These are phyloP conservation scores for Amphipoea lucens DNA, from an alignment of 2,888 invertebrate genomes.

Conservation along the genomic window DNA sequence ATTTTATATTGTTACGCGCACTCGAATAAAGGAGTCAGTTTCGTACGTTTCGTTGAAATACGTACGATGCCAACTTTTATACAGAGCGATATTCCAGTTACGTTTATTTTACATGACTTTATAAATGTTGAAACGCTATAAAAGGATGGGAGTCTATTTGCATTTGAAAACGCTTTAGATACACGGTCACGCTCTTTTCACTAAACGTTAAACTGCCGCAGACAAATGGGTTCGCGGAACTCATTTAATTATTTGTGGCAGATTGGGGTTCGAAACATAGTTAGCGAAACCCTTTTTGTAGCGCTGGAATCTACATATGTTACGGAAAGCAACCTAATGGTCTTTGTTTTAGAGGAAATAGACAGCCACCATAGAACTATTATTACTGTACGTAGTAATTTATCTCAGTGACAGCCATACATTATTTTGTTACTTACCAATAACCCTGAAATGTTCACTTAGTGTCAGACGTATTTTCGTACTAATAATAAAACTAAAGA, in stretches of 20 bases:
- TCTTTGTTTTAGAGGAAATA: slow-evolving; percentile 47
- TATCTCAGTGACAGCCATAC: slow-evolving; percentile 11
- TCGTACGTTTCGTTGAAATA: slow-evolving; percentile 32
- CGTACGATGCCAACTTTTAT: slow-evolving; percentile 30
- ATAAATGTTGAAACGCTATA: slow-evolving; percentile 28
- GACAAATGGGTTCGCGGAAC: slow-evolving; percentile 52
- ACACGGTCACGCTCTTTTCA: slow-evolving; percentile 45
- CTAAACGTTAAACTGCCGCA: slow-evolving; percentile 53
- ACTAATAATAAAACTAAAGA: background rate
- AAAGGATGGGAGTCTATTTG: slow-evolving; percentile 37
- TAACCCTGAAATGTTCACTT: slow-evolving; percentile 12
- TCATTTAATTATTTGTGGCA: slow-evolving; percentile 66
- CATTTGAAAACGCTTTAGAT: slow-evolving; percentile 50
- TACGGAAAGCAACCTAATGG: slow-evolving; percentile 36
- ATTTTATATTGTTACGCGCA: slow-evolving; percentile 70
- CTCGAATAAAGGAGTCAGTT: slow-evolving; percentile 33
- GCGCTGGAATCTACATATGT: slow-evolving; percentile 50
- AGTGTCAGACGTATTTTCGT: background rate
- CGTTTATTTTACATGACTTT: slow-evolving; percentile 25
- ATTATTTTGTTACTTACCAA: slow-evolving; percentile 28
- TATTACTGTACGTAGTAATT: no score
- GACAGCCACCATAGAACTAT: slow-evolving; percentile 3
- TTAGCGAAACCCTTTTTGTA: slow-evolving; percentile 62
- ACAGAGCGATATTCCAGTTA: slow-evolving; percentile 27
- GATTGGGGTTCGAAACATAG: slow-evolving; percentile 61